A percentile compares a stretch with the other conserved stretches of the same genome.
Evolutionary conservation across 2,888 invertebrate genomes (phyloP).

Genomic region (Tetranychus truncatus): DNA sequence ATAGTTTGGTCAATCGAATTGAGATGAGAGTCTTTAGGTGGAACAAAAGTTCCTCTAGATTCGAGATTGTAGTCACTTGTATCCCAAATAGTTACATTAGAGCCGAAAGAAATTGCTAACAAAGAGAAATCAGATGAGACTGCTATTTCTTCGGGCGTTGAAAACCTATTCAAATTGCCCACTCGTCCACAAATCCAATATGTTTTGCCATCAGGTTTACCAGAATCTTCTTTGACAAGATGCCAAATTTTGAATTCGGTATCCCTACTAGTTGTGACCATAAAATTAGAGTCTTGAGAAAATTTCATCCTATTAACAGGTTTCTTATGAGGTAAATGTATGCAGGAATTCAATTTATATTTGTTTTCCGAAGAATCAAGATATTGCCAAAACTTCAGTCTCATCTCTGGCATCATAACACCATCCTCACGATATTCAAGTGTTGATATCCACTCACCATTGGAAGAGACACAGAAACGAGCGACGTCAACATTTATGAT

Average conservation of each 20-base stretch:
- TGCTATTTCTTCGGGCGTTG: constrained; percentile 41
- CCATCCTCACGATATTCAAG: constrained; percentile 39
- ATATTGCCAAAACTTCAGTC: constrained; percentile 57
- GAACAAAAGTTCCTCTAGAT: not conserved
- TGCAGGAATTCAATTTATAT: constrained; percentile 48
- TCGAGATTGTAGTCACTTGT: constrained; percentile 30
- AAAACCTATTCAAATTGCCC: constrained; percentile 28
- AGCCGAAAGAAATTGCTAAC: constrained; percentile 48
- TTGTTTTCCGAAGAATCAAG: constrained; percentile 44
- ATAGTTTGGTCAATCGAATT: not conserved
- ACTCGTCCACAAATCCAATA: constrained; percentile 19
- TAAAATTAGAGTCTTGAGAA: constrained; percentile 35
- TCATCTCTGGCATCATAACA: constrained; percentile 42
- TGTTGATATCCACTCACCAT: constrained; percentile 55
- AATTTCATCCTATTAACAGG: constrained; percentile 44
- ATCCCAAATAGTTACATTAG: constrained; percentile 49
- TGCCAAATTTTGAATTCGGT: constrained; percentile 52
- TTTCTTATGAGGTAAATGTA: constrained; percentile 51
- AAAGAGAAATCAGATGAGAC: constrained; percentile 60
- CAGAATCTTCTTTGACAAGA: constrained; percentile 30
- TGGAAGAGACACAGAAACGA: constrained; percentile 45
- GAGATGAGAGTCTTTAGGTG: not conserved
- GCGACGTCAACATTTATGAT: constrained; percentile 47
- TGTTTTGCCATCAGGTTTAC: constrained; percentile 36
- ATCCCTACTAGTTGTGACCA: constrained; percentile 48